These are phyloP conservation scores for Pluvianellus socialis DNA, from an alignment of 2,113 vertebrate genomes.

Conservation along the genomic window DNA sequence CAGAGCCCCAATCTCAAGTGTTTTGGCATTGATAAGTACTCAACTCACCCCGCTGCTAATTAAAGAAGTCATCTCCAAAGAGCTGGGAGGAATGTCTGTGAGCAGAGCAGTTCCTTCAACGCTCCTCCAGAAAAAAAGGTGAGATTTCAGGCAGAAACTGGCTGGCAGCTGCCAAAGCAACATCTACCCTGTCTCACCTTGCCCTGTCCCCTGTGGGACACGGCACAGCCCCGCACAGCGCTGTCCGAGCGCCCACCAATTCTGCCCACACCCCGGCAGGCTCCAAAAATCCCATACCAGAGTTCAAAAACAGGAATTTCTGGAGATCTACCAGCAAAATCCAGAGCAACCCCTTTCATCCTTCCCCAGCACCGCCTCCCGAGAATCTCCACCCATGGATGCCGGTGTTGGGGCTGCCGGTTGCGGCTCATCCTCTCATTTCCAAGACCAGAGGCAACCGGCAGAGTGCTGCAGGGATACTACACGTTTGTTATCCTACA, in stretches of 20 bases:
- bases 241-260: background rate
- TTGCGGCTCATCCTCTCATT: background rate
- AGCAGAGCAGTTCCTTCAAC: background rate
- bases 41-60: background rate
- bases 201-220: rapidly evolving
- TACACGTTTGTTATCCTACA: background rate
- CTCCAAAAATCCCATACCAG: background rate
- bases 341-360: background rate
- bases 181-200: background rate
- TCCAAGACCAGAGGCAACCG: background rate
- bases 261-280: rapidly evolving
- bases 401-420: rapidly evolving
- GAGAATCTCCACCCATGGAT: rapidly evolving
- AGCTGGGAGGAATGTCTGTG: background rate
- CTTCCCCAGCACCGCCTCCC: background rate
- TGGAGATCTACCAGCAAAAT: background rate
- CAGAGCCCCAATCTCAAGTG: rapidly evolving
- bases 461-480: background rate
- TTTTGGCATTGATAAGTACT: background rate
- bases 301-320: rapidly evolving
- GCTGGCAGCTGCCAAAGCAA: background rate
- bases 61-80: background rate
- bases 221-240: rapidly evolving
- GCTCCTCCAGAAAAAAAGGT: background rate
- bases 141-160: background rate